Base-by-base conservation (phyloP, 2,797 vertebrate genomes). In the Hoplostethus mediterraneus region DNA sequence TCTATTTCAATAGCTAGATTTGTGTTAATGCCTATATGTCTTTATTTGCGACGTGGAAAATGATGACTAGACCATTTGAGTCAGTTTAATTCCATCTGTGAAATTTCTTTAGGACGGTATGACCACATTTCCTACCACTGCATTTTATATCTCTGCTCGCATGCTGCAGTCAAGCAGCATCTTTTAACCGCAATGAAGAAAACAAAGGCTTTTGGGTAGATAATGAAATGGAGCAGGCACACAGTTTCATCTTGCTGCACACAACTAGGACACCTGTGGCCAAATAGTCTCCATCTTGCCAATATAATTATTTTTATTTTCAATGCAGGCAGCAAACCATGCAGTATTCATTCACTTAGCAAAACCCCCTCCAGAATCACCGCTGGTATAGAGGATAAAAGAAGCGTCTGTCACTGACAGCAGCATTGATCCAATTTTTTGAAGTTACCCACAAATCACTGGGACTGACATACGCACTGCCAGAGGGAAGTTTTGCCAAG, bases 261-360 rank as follows among this genome's bases (percentile, higher is more conserved):
- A 55, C 63, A 48, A 45, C 1, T 40, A 67, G 33, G 54, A 63
- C 21, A 53, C 67, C 76, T 63, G 62, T 61, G 67, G 74, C 70
- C 57, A 73, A 70, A 68, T 4, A 40, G 57, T 60, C 58, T 44
- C 59, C 31, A 51, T 71, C 49, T 68, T 82, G 69, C 31, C 79
- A 77, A 65, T 63, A 63, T 67, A 13, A 77, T 67, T 54, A 36
- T 48, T 60, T 12, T 69, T 62, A 67, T 78, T 74, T 73, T 63
- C 69, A 69, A 74, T 64, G 55, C 3, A 47, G 47, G 71, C 65
- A 64, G 67, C 51, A 66, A 61, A 69, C 40, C 69, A 45, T 75
- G 63, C 67, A 65, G 31, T 57, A 71, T 76, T 79, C 28, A 71
- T 75, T 75, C 21, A 62, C 64, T 76, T 7, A 44, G 13, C 57